Evolutionary conservation across 1,140 invertebrate genomes (phyloP).

Genomic region (Atta cephalotes): DNA sequence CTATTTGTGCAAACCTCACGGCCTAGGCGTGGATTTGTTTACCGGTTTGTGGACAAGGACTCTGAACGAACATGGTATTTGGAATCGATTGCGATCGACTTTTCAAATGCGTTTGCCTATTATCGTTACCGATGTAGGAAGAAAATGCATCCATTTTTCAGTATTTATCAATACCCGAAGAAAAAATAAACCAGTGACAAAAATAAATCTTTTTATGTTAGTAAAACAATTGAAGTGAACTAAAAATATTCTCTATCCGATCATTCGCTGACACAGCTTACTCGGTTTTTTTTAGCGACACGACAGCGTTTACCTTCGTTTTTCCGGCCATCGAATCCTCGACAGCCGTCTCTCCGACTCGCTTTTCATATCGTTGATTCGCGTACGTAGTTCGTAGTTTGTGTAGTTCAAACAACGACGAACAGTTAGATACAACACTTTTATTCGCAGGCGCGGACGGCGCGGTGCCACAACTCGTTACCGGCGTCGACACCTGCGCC

Average conservation of each 20-base stretch:
- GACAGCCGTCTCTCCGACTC: not conserved
- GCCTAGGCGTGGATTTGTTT: conserved; percentile 56
- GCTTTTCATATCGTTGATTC: conserved; percentile 20
- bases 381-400: conserved; percentile 36
- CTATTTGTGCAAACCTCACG: conserved; percentile 38
- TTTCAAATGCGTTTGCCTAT: not conserved
- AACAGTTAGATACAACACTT: conserved; percentile 47
- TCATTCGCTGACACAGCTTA: conserved; percentile 7
- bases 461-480: conserved; percentile 69
- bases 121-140: conserved; percentile 4
- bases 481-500: conserved; percentile 75
- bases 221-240: not conserved
- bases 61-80: not conserved
- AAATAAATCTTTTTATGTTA: conserved; percentile 3
- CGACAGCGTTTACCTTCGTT: conserved; percentile 25
- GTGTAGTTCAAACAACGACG: conserved; percentile 45
- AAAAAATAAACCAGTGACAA: not conserved
- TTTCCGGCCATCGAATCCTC: conserved; percentile 26
- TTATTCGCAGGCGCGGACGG: conserved; percentile 23
- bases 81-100: not conserved
- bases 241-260: not conserved
- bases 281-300: not conserved
- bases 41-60: conserved; percentile 18
- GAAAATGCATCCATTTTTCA: conserved; percentile 6
- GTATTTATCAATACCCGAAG: not conserved